phyloP scores from a whole-genome alignment of 2,113 vertebrate species.

The Triplophysa dalaica region DNA sequence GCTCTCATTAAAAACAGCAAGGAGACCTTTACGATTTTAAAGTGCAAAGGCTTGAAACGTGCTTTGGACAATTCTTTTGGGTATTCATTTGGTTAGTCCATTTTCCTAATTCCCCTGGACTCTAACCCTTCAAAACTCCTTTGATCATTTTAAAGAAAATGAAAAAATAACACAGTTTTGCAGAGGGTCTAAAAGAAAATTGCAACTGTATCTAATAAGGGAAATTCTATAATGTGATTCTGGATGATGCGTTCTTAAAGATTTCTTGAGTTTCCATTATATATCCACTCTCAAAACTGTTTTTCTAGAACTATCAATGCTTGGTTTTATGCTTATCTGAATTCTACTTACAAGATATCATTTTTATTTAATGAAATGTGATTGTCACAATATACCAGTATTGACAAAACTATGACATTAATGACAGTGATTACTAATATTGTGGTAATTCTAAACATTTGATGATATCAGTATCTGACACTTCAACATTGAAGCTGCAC shows the following conservation, averaged over 20 bases:
- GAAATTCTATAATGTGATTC: neutral
- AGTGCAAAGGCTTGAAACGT: conserved; percentile 23
- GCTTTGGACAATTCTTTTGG: conserved; percentile 33
- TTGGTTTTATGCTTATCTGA: too few relatives aligned
- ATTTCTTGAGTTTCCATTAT: neutral
- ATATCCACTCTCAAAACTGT: too few relatives aligned
- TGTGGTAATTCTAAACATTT: too few relatives aligned
- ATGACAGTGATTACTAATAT: too few relatives aligned
- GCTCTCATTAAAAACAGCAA: conserved; percentile 49
- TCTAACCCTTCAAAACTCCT: neutral
- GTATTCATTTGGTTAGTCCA: conserved; percentile 28
- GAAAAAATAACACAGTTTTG: conserved; percentile 6
- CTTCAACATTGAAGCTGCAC: too few relatives aligned
- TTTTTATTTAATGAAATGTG: too few relatives aligned
- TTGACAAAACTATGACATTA: too few relatives aligned
- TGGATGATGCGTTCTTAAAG: neutral
- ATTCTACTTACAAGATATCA: too few relatives aligned
- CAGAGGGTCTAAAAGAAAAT: conserved; percentile 6
- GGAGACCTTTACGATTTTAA: conserved; percentile 35
- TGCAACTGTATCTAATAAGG: conserved; percentile 2
- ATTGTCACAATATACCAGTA: too few relatives aligned
- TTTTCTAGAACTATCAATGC: too few relatives aligned
- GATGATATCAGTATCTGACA: too few relatives aligned
- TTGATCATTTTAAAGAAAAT: conserved; percentile 20
- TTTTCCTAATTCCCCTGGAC: neutral